phyloP scores from a whole-genome alignment of 2,113 vertebrate genomes.

The Chrysemys picta region DNA sequence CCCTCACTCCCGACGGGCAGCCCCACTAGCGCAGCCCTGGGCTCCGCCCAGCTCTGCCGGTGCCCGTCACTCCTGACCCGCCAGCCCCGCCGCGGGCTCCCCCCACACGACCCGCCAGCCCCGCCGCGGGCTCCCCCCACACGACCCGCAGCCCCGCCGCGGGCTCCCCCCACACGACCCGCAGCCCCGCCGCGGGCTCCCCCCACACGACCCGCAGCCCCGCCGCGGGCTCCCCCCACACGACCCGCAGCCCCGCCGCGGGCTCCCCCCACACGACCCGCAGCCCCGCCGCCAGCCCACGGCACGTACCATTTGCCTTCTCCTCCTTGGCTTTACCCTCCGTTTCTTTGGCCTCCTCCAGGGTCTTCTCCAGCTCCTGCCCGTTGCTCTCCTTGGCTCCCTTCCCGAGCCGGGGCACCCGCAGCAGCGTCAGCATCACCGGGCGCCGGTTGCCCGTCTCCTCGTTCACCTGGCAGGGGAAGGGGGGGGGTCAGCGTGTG shows the following conservation, averaged over 20 bases:
- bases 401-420: slow-evolving; percentile 86
- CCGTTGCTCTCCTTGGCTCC: slow-evolving; percentile 83
- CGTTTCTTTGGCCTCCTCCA: slow-evolving; percentile 80
- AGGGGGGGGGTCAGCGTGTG: not conserved
- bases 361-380: slow-evolving; percentile 87
- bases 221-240: too few species aligned
- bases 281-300: not conserved
- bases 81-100: not conserved
- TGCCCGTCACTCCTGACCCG: not conserved
- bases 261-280: slow-evolving; percentile 26
- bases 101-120: slow-evolving; percentile 34
- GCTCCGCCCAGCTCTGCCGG: not conserved
- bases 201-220: slow-evolving; percentile 30
- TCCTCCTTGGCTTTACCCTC: slow-evolving; percentile 77
- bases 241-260: too few species aligned
- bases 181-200: not conserved
- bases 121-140: too few species aligned
- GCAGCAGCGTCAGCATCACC: slow-evolving; percentile 92
- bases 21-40: too few species aligned
- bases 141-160: too few species aligned
- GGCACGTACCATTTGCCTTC: slow-evolving; percentile 68
- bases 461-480: slow-evolving; percentile 87
- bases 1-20: not conserved
- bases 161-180: slow-evolving; percentile 30
- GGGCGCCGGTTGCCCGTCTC: slow-evolving; percentile 93